Percentiles rank a stretch among this genome's conserved stretches.
phyloP scores from a whole-genome alignment of 1,140 invertebrate species.

The Anagrus nilaparvatae region DNA sequence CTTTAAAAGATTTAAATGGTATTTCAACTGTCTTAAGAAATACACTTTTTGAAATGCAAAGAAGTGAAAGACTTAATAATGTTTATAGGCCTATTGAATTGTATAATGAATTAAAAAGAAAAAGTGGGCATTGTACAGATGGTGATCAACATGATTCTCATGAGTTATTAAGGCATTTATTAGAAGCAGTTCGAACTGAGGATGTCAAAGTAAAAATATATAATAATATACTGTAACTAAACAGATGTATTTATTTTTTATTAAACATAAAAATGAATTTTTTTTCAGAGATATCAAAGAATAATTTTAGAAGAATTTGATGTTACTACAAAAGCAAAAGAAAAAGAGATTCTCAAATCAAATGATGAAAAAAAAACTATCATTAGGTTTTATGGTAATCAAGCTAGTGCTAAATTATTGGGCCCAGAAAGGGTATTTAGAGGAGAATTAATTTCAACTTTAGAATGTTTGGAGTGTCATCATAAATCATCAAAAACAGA shows the following conservation, averaged over 20 bases:
- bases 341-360: constrained; percentile 58
- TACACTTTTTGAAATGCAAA: constrained; percentile 37
- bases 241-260: not conserved
- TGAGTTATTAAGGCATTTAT: constrained; percentile 79
- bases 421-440: constrained; percentile 72
- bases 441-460: constrained; percentile 78
- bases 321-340: constrained; percentile 54
- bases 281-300: constrained; percentile 60
- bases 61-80: constrained; percentile 39
- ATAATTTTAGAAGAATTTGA: constrained; percentile 64
- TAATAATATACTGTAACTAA: constrained; percentile 4
- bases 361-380: constrained; percentile 59
- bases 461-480: constrained; percentile 81
- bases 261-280: constrained; percentile 7
- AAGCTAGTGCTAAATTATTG: constrained; percentile 69
- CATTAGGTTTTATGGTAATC: constrained; percentile 71
- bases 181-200: constrained; percentile 66
- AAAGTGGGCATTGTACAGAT: constrained; percentile 77
- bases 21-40: constrained; percentile 40
- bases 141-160: constrained; percentile 95
- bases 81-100: constrained; percentile 62
- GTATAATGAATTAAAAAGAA: constrained; percentile 64
- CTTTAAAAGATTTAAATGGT: constrained; percentile 57
- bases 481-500: constrained; percentile 79
- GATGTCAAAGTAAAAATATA: constrained; percentile 28